A percentile compares a stretch with the other conserved stretches of the same genome.
Conservation (phyloP, 2,888 invertebrate species). For the Chloroclysta siterata region DNA sequence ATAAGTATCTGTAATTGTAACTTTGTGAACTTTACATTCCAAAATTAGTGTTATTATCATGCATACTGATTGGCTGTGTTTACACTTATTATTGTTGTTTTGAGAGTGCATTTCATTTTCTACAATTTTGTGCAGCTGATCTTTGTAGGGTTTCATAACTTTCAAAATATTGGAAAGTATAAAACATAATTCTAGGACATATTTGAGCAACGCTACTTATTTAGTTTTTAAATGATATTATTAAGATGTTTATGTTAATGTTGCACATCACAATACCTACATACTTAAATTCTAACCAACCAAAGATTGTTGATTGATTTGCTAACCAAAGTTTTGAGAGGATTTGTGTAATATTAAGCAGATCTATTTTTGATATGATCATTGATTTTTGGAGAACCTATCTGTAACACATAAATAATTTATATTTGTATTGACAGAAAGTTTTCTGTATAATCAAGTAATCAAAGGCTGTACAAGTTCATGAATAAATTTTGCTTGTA, state of each 20-base stretch:
- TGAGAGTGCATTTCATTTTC: conserved; percentile 45
- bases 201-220: conserved; percentile 19
- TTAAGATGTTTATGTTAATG: conserved; percentile 2
- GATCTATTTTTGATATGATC: conserved; percentile 56
- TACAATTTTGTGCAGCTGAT: conserved; percentile 34
- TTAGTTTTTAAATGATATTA: conserved; percentile 18
- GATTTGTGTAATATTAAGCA: conserved; percentile 47
- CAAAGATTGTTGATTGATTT: conserved; percentile 57
- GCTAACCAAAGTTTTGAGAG: conserved; percentile 56
- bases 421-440: conserved; percentile 22
- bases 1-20: conserved; percentile 64
- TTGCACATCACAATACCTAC: conserved; percentile 33
- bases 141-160: conserved; percentile 24
- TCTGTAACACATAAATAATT: conserved; percentile 25
- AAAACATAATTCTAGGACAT: conserved; percentile 5
- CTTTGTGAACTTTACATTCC: conserved; percentile 75
- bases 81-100: conserved; percentile 45
- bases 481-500: conserved; percentile 32
- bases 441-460: conserved; percentile 7
- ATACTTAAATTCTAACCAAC: conserved; percentile 44
- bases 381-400: conserved; percentile 33
- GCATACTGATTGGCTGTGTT: conserved; percentile 71
- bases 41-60: conserved; percentile 65
- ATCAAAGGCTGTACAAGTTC: conserved; percentile 5
- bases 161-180: conserved; percentile 8